Conservation (phyloP, 2,797 vertebrate genomes). For the Apodemus agrarius region DNA sequence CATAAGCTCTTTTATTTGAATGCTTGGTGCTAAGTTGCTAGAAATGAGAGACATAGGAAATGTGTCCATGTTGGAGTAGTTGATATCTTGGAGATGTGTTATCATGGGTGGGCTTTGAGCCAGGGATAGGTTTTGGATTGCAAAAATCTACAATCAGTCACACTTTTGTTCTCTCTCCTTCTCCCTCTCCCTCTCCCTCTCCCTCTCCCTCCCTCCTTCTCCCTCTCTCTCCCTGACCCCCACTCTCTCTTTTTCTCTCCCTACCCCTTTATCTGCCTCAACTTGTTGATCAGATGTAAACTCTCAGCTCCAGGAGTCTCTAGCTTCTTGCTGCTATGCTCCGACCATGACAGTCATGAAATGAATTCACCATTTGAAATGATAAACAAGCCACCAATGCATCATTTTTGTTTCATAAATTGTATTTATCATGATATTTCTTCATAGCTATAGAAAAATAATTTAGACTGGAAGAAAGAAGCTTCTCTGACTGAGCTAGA, state of each 20-base stretch:
- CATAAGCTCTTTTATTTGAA: neutral
- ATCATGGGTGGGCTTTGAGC: neutral
- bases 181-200: too few relatives aligned
- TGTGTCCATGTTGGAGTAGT: too few relatives aligned
- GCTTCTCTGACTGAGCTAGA: accelerated
- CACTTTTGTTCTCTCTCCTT: neutral
- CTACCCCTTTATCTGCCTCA: too few relatives aligned
- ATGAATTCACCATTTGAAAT: neutral
- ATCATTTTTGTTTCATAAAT: too few relatives aligned
- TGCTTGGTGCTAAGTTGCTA: too few relatives aligned
- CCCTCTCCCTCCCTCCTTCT: too few relatives aligned
- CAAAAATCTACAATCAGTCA: neutral
- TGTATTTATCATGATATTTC: too few relatives aligned
- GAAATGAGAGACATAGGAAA: neutral
- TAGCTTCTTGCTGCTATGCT: neutral
- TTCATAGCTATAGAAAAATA: too few relatives aligned
- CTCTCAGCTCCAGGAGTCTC: neutral
- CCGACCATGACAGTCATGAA: neutral
- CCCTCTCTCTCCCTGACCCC: too few relatives aligned
- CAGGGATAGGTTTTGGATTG: neutral
- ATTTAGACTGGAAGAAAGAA: neutral
- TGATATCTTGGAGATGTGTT: neutral
- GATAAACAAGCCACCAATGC: too few relatives aligned
- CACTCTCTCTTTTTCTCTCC: too few relatives aligned
- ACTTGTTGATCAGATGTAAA: neutral